phyloP scores from a whole-genome alignment of 2,888 invertebrate species.

The Oxyteleia sp. region DNA sequence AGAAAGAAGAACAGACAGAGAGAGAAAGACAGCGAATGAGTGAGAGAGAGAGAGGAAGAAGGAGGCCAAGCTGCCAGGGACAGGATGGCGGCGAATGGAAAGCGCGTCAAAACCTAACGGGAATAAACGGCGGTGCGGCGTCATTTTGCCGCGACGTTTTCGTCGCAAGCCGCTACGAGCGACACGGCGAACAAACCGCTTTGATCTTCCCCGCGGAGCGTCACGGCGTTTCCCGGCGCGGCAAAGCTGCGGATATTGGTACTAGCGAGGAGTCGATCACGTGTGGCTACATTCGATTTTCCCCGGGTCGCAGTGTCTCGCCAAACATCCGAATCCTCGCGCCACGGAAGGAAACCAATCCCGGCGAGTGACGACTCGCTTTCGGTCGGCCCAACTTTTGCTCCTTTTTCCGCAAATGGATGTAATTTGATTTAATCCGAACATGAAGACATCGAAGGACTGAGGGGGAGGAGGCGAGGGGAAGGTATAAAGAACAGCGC shows the following conservation, averaged over 20 bases:
- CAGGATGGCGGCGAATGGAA: constrained; percentile 22
- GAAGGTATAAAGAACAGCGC: constrained; percentile 1
- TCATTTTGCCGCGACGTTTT: constrained; percentile 57
- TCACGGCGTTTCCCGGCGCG: constrained; percentile 24
- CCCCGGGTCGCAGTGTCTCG: background rate
- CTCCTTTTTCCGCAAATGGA: constrained; percentile 27
- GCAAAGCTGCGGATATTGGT: constrained; percentile 43
- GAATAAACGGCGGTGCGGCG: constrained; percentile 50
- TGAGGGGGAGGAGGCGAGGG: no score
- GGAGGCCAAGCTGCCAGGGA: background rate
- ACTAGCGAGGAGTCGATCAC: constrained; percentile 37
- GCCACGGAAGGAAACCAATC: constrained; percentile 31
- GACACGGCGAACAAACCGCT: constrained; percentile 29
- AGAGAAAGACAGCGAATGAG: no score
- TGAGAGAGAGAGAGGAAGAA: no score
- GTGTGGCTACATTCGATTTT: constrained; percentile 38
- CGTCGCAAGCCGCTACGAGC: constrained; percentile 55
- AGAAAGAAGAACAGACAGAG: no score
- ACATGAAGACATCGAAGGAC: constrained; percentile 17
- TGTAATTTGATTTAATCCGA: constrained; percentile 42
- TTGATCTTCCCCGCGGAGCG: constrained; percentile 42
- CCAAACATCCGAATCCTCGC: constrained; percentile 7
- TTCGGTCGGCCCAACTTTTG: background rate
- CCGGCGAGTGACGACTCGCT: constrained; percentile 6
- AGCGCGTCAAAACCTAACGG: constrained; percentile 41